A percentile compares a stretch with the other conserved stretches of the same genome.
These are phyloP conservation scores for Rhogogaster chlorosoma DNA, from an alignment of 2,888 invertebrate genomes.

Conservation along the genomic window DNA sequence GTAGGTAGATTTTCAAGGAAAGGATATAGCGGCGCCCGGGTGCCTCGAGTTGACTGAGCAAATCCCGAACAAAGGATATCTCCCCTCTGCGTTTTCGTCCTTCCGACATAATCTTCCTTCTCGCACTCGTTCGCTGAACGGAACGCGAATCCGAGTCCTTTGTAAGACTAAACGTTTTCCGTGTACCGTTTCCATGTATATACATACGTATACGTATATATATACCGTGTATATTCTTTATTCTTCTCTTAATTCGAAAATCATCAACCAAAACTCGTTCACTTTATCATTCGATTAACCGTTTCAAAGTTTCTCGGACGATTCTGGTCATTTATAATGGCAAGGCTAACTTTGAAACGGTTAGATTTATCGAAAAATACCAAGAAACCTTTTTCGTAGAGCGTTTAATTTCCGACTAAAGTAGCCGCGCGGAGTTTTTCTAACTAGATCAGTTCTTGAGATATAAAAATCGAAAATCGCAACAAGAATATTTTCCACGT, in stretches of 20 bases:
- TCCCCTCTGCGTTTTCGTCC: neutral
- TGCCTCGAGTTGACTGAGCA: conserved; percentile 33
- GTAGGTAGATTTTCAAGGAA: conserved; percentile 14
- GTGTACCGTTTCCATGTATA: neutral
- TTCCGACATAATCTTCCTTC: neutral
- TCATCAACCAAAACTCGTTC: neutral
- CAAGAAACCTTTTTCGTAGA: too few species aligned
- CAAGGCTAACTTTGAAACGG: too few species aligned
- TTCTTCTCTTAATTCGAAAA: neutral
- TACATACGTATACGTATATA: neutral
- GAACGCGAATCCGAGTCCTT: neutral
- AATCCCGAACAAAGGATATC: conserved; percentile 36
- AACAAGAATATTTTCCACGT: too few species aligned
- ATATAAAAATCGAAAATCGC: too few species aligned
- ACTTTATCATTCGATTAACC: too few species aligned
- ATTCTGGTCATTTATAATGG: too few species aligned
- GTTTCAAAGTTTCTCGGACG: too few species aligned
- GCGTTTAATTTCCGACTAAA: too few species aligned
- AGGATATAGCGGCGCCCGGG: neutral
- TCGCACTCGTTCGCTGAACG: conserved; percentile 16
- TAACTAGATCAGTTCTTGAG: too few species aligned
- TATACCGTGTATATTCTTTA: neutral
- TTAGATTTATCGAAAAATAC: too few species aligned
- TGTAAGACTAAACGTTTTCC: conserved; percentile 33
- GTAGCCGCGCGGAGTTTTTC: too few species aligned